These are phyloP conservation scores for Apostichopus japonicus DNA, from an alignment of 35 echinoderm and acorn worm species.

Conservation along the genomic window DNA sequence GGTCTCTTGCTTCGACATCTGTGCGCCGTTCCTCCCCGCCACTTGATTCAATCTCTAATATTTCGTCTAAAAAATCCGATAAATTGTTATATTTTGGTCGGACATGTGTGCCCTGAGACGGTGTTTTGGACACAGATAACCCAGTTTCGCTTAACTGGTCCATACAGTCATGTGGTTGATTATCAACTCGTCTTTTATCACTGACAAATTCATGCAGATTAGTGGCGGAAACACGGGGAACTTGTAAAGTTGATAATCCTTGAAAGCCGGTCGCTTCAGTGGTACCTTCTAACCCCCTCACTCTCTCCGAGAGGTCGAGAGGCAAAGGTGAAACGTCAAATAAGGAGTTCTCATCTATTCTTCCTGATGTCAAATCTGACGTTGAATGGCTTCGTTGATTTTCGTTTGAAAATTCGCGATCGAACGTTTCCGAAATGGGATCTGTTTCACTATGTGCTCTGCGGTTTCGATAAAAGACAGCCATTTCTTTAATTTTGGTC, in stretches of 20 bases:
- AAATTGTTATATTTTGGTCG: conserved; percentile 18
- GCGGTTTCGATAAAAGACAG: conserved; percentile 3
- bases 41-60: neutral
- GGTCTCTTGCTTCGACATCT: neutral
- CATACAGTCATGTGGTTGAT: neutral
- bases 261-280: neutral
- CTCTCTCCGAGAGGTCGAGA: neutral
- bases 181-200: neutral
- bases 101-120: neutral
- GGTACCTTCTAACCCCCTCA: neutral
- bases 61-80: conserved; percentile 29
- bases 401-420: neutral
- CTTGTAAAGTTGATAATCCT: neutral
- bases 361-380: neutral
- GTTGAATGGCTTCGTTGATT: conserved; percentile 19
- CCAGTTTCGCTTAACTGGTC: conserved; percentile 12
- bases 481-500: neutral
- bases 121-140: neutral
- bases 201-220: neutral
- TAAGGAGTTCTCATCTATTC: conserved; percentile 20
- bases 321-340: conserved; percentile 36
- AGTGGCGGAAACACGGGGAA: neutral
- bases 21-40: neutral
- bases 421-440: neutral
- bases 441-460: conserved; percentile 16